Conservation (phyloP, 2,888 invertebrate genomes). For the Hemicrepidius hirtus region DNA sequence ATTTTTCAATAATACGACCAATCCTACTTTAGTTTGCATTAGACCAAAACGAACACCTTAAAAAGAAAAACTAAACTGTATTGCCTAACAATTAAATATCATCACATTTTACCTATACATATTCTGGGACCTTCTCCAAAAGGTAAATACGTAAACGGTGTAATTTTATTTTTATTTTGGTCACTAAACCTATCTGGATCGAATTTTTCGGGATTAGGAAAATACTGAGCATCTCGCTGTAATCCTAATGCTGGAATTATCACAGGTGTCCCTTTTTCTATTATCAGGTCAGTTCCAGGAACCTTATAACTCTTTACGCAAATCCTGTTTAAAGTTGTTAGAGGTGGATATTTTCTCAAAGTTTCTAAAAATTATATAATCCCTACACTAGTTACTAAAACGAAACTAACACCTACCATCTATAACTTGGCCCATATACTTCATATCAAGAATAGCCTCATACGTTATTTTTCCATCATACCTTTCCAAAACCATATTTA, state of each 20-base stretch:
- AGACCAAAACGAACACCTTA: conserved; percentile 1
- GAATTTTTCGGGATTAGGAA: conserved; percentile 36
- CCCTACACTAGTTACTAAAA: background rate
- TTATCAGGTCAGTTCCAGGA: conserved; percentile 58
- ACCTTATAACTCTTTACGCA: conserved; percentile 60
- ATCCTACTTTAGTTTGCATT: background rate
- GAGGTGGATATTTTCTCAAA: conserved; percentile 62
- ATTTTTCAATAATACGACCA: conserved; percentile 46
- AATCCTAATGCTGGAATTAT: conserved; percentile 60
- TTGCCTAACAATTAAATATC: background rate
- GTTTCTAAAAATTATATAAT: conserved; percentile 58
- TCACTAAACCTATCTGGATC: conserved; percentile 14
- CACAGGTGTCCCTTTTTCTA: conserved; percentile 59
- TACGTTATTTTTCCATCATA: conserved; percentile 71
- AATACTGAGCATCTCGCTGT: conserved; percentile 35
- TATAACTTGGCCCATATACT: conserved; percentile 72
- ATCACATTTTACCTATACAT: conserved; percentile 11
- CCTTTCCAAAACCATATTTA: conserved; percentile 66
- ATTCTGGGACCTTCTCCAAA: conserved; percentile 16
- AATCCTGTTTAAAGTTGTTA: conserved; percentile 58
- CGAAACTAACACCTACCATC: conserved; percentile 59
- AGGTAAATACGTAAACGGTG: conserved; percentile 2
- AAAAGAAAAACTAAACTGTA: background rate
- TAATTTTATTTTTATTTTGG: background rate
- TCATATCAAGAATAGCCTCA: conserved; percentile 72